Percentiles rank a stretch among this genome's conserved stretches.
Evolutionary conservation across 2,797 vertebrate species (phyloP).

Genomic region (Anableps anableps): DNA sequence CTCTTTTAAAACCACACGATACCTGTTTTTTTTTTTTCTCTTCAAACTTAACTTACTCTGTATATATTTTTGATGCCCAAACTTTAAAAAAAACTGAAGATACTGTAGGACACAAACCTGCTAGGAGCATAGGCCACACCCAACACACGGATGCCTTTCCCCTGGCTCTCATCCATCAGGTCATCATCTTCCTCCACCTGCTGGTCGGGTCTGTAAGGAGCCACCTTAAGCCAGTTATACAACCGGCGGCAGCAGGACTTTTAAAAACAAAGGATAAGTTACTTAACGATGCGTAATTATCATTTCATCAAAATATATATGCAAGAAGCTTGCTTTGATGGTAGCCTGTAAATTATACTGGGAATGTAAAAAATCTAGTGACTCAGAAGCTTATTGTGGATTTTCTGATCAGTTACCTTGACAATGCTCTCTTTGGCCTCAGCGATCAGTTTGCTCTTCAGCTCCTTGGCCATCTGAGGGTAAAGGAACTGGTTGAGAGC

Average conservation of each 20-base stretch:
- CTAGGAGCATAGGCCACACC: conserved; percentile 94
- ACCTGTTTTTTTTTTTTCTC: neutral
- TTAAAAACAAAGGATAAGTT: conserved; percentile 6
- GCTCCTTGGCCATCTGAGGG: conserved; percentile 97
- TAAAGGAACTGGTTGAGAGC: conserved; percentile 96
- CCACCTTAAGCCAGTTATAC: conserved; percentile 96
- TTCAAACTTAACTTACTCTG: neutral
- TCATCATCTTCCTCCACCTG: conserved; percentile 98
- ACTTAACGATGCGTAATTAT: neutral
- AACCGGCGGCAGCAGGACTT: conserved; percentile 95
- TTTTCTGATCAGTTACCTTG: conserved; percentile 82
- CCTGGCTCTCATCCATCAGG: conserved; percentile 96
- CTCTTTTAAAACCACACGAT: neutral
- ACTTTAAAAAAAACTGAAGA: neutral
- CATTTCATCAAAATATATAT: neutral
- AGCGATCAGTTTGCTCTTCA: conserved; percentile 92
- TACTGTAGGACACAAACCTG: conserved; percentile 78
- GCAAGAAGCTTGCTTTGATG: neutral
- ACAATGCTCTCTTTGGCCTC: conserved; percentile 96
- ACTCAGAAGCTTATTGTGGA: neutral
- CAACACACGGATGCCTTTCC: conserved; percentile 94
- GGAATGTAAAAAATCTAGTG: neutral
- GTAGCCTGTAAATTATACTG: neutral
- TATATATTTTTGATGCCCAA: neutral
- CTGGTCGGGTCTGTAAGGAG: conserved; percentile 95